Conservation (phyloP, 2,888 invertebrate species). For the Drosophila sordidula region DNA sequence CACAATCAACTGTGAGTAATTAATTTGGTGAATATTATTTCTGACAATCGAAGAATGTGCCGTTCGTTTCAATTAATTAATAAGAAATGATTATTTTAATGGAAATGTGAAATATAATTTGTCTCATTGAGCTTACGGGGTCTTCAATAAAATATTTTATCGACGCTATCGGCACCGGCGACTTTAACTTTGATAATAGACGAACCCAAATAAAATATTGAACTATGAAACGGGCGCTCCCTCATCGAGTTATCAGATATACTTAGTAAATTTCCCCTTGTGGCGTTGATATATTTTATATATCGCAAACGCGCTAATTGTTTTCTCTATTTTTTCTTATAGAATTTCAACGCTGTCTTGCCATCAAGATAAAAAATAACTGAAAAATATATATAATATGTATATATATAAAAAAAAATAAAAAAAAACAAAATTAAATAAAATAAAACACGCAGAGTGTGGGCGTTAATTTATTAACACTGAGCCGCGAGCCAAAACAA, state of each 20-base stretch:
- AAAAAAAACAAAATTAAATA: conserved; percentile 16
- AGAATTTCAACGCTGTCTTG: conserved; percentile 53
- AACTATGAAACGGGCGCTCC: conserved; percentile 48
- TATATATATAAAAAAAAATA: conserved; percentile 8
- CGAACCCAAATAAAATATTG: conserved; percentile 15
- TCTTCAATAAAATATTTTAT: conserved; percentile 69
- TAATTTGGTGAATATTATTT: conserved; percentile 11
- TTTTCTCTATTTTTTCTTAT: conserved; percentile 33
- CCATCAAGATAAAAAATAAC: conserved; percentile 66
- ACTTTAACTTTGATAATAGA: conserved; percentile 47
- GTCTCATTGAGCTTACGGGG: conserved; percentile 59
- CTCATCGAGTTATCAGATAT: conserved; percentile 56
- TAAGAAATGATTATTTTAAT: conserved; percentile 41
- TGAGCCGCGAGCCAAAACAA: conserved; percentile 69
- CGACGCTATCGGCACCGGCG: conserved; percentile 54
- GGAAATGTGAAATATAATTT: conserved; percentile 60
- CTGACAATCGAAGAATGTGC: conserved; percentile 1
- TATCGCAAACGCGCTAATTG: conserved; percentile 35
- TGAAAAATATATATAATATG: conserved; percentile 9
- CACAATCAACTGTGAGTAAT: conserved; percentile 22
- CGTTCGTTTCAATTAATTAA: conserved; percentile 21
- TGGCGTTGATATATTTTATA: conserved; percentile 41
- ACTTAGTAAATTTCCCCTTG: conserved; percentile 21
- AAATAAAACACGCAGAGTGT: conserved; percentile 41
- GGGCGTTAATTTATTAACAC: conserved; percentile 72